Evolutionary conservation across 2,113 vertebrate species (phyloP).

Genomic region (Oncorhynchus tshawytscha): DNA sequence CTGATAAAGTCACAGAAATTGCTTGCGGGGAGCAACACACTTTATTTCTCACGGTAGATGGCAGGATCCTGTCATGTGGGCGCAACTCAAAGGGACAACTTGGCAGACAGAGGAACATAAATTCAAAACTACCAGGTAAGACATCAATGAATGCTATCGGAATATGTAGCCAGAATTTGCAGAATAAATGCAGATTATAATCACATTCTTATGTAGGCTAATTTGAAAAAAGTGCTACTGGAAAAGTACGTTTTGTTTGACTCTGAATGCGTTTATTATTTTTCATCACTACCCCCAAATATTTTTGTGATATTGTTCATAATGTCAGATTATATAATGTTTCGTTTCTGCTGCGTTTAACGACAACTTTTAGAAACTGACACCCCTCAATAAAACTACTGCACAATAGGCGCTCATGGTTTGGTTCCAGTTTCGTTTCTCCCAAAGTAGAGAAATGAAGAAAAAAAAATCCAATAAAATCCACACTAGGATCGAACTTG

Average conservation of each 20-base stretch:
- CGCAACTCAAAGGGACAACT: constrained; percentile 63
- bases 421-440: constrained; percentile 65
- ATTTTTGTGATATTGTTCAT: no score
- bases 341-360: no score
- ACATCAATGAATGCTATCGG: neutral
- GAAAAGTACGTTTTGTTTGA: no score
- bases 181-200: no score
- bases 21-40: constrained; percentile 62
- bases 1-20: constrained; percentile 34
- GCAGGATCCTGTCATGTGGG: constrained; percentile 61
- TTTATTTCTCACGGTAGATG: constrained; percentile 54
- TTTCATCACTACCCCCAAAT: no score
- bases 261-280: no score
- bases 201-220: neutral
- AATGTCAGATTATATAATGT: no score
- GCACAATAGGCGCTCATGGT: neutral
- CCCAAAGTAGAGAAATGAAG: neutral
- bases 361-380: neutral
- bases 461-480: neutral
- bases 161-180: neutral
- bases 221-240: no score
- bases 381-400: neutral
- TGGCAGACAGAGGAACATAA: constrained; percentile 41
- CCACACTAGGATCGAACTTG: neutral
- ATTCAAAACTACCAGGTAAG: constrained; percentile 43